Evolutionary conservation across 2,888 invertebrate species (phyloP).

Genomic region (Scaptomyza parva): DNA sequence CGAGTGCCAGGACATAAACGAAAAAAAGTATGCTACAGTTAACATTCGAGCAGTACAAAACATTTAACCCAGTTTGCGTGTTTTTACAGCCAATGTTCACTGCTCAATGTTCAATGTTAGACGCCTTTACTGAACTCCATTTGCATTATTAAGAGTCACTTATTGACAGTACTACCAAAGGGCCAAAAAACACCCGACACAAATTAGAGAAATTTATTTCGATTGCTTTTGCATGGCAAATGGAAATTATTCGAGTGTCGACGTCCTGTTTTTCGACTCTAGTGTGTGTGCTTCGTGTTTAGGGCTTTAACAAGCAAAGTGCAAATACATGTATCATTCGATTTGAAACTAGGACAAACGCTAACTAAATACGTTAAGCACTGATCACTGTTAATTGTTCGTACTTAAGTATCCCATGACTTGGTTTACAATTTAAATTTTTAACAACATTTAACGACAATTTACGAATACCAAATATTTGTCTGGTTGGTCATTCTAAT

Average conservation of each 20-base stretch:
- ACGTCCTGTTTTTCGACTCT: slow-evolving; percentile 1
- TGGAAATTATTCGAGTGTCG: slow-evolving; percentile 12
- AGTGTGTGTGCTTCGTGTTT: not conserved
- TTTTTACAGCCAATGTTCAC: slow-evolving; percentile 18
- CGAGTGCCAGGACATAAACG: slow-evolving; percentile 15
- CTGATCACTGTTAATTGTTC: not conserved
- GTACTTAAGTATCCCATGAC: not conserved
- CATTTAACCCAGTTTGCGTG: slow-evolving; percentile 48
- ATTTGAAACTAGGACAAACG: not conserved
- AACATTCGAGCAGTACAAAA: slow-evolving; percentile 19
- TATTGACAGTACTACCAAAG: slow-evolving; percentile 48
- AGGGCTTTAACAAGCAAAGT: slow-evolving; percentile 20
- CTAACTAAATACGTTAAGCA: slow-evolving; percentile 1
- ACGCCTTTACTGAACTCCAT: slow-evolving; percentile 35
- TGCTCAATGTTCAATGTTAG: slow-evolving; percentile 21
- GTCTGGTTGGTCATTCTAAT: not conserved
- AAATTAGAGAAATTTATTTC: slow-evolving; percentile 56
- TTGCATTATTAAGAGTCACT: slow-evolving; percentile 65
- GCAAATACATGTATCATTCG: slow-evolving; percentile 2
- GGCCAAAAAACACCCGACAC: slow-evolving; percentile 31
- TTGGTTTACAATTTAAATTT: not conserved
- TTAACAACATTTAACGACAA: no score
- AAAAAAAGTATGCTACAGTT: slow-evolving; percentile 53
- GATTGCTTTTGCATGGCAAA: slow-evolving; percentile 32
- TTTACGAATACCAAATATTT: slow-evolving; percentile 1